Evolutionary conservation across 2,113 vertebrate genomes (phyloP), one percentile per base, ranked within the genome.

Genomic region (Arothron firmamentum): DNA sequence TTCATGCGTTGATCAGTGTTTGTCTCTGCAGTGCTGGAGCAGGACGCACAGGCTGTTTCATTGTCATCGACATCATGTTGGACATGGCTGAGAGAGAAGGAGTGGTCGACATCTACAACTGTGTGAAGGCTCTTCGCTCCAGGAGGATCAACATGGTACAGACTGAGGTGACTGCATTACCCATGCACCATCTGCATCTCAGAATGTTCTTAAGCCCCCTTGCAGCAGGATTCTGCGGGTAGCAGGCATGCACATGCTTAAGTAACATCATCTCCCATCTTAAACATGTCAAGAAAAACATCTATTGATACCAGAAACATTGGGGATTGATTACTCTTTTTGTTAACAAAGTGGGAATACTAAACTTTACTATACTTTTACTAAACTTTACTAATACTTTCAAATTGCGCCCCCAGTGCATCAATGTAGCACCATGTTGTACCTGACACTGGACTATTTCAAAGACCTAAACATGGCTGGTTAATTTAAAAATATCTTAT

Each of bases 91-190:
- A 98, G 88, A 89, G 97, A 80, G 97, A 99, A 87, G 97, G 97
- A 1, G 96, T 99, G 28, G 96, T 99, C 49, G 97, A 99, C 76
- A 99, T 99, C 89, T 99, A 99, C 89, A 99, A 99, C 89, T 99
- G 97, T 46, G 97, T 99, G 78, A 98, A 98, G 89, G 97, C 96
- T 17, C 90, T 99, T 56, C 88, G 97, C 65, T 98, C 96, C 43
- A 90, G 97, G 20, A 94, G 97, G 72, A 98, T 99, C 92, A 99
- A 99, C 86, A 99, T 99, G 97, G 97, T 99, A 80, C 97, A 99
- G 88, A 99, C 97, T 74, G 97, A 99, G 94, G 97, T 98, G 92
- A 16, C 59, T 83, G 85, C 87, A 89, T 89, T 86, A 88, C 84
- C 87, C 87, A 89, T 89, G 84, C 82, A 81, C 83, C 85, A 89